Evolutionary conservation across 2,888 invertebrate genomes (phyloP), one percentile per base, ranked within the genome.

Genomic region (Lottia gigantea): DNA sequence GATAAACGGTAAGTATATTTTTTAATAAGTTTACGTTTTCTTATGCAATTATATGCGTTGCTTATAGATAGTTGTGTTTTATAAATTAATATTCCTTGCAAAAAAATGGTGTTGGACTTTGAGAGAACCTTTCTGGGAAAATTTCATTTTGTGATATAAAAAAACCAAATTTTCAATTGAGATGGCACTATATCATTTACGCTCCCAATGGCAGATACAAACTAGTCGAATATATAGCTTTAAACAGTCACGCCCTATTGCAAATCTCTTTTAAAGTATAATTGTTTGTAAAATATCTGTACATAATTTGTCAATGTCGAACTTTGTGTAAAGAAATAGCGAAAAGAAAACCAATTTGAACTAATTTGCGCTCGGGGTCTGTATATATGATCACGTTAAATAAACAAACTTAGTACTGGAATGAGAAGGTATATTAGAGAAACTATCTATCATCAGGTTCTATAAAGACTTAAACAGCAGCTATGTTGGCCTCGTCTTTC

Each of bases 381-480:
- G 55, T 55, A 55, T 55, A 55, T 55, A 55, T 55, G 55, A 55
- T 55, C 23, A 23, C 23, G 55, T 55, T 55, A 55, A 55, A 55
- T 55, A 55, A 55, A 55, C 55, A 55, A 55, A 55, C 55, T 55
- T 55, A 55, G 55, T 12, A 19, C 19, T 19, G 55, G 55, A 55
- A 55, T 55, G 23, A 55, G 55, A 19, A 19, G 23, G 19, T 11
- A 55, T 23, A 23, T 12, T 23, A 55, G 23, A 23, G 23, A 23
- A 55, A 23, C 23, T 23, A 55, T 55, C 55, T 4, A 55, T 55
- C 55, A 55, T 55, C 55, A 23, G 12, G 11, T 12, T 55, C 55
- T 23, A 23, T 55, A 23, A 55, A 55, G 55, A 55, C 19, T 19
- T 23, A 55, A 55, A 55, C 55, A 55, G 55, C 19, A 19, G 55